Conservation (phyloP, 2,113 vertebrate genomes). For the Seriola quinqueradiata region DNA sequence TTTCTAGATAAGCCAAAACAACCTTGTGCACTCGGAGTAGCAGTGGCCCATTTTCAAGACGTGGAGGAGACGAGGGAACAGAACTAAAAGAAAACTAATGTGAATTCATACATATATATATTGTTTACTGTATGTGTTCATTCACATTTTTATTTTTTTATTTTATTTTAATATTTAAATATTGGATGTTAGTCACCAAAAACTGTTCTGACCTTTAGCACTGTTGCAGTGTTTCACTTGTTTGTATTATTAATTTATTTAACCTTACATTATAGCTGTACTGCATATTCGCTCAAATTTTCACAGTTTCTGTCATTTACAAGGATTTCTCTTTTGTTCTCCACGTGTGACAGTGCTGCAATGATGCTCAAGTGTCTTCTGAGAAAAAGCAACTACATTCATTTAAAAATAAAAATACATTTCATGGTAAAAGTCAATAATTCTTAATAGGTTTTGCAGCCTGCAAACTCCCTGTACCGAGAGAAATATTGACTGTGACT, state of each 20-base stretch:
- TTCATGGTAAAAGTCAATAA: neutral
- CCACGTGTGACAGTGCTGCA: no score
- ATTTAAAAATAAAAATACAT: no score
- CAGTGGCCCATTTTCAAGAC: slow-evolving; percentile 25
- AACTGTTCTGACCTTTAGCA: neutral
- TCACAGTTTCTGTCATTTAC: neutral
- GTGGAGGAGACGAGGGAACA: neutral
- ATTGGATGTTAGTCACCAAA: neutral
- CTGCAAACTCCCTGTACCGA: neutral
- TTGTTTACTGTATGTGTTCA: neutral
- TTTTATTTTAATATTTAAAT: neutral
- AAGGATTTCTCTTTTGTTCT: no score
- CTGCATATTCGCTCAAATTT: neutral
- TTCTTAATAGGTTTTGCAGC: neutral
- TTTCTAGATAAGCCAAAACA: slow-evolving; percentile 80
- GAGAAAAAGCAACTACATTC: no score
- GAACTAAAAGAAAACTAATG: no score
- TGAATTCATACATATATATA: no score
- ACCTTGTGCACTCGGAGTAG: slow-evolving; percentile 50
- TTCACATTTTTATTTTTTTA: neutral
- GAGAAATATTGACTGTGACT: neutral
- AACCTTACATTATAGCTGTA: no score
- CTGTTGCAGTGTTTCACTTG: neutral
- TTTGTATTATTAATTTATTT: no score
- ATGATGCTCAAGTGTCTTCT: no score